phyloP scores from a whole-genome alignment of 2,888 invertebrate genomes.

The Amiota communis region DNA sequence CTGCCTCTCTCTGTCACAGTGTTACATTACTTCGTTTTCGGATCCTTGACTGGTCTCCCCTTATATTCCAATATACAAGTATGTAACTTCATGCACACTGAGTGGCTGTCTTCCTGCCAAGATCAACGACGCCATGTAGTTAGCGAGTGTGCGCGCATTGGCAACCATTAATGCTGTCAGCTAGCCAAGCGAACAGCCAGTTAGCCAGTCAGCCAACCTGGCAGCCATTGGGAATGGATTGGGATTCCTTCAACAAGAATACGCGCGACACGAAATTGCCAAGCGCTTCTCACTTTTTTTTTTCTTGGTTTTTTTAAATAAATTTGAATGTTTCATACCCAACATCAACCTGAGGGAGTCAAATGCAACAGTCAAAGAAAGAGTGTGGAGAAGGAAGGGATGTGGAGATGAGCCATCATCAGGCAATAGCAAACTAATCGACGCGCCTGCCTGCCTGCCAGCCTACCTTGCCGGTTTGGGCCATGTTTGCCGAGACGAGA shows the following conservation, averaged over 20 bases:
- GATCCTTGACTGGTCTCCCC: conserved; percentile 20
- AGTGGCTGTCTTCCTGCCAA: conserved; percentile 60
- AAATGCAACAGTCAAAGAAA: background rate
- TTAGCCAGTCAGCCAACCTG: background rate
- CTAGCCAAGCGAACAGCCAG: conserved; percentile 8
- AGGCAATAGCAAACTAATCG: conserved; percentile 19
- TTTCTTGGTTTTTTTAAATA: conserved; percentile 39
- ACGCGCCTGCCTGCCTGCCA: background rate
- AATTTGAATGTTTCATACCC: conserved; percentile 25
- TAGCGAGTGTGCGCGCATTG: conserved; percentile 59
- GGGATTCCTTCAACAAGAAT: conserved; percentile 7
- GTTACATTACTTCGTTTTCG: background rate
- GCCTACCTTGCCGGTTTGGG: no score
- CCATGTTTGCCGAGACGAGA: conserved; percentile 2
- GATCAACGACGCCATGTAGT: conserved; percentile 66
- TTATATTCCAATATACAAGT: conserved; percentile 24
- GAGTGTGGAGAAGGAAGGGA: background rate
- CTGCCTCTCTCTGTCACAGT: conserved; percentile 26
- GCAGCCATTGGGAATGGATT: background rate
- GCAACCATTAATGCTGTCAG: conserved; percentile 23
- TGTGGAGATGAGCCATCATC: background rate
- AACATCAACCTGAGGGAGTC: background rate
- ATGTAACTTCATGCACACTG: conserved; percentile 38
- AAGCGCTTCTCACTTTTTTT: conserved; percentile 48
- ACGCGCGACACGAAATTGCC: conserved; percentile 10